phyloP scores from a whole-genome alignment of 2,888 invertebrate species.

The Rotaria magnacalcarata region DNA sequence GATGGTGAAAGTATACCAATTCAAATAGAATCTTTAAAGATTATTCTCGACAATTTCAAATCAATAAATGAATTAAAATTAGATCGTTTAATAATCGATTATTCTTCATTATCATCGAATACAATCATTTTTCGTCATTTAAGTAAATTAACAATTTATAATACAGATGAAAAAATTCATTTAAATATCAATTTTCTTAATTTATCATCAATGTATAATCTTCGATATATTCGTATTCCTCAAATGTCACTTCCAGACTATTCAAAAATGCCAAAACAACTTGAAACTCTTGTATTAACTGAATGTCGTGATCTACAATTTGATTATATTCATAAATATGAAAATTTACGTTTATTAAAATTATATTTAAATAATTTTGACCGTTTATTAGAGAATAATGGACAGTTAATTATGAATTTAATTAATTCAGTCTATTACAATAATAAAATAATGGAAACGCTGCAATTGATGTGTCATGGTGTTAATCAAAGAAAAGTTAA shows the following conservation, averaged over 20 bases:
- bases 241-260: not conserved
- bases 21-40: not conserved
- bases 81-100: not conserved
- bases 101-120: not conserved
- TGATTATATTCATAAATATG: not conserved
- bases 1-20: not conserved
- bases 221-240: constrained; percentile 18
- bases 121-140: not conserved
- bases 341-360: not conserved
- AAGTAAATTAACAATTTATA: not conserved
- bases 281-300: not conserved
- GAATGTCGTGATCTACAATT: constrained; percentile 1
- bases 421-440: not conserved
- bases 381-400: not conserved
- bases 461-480: constrained; percentile 1
- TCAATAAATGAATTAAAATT: not conserved
- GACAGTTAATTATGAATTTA: not conserved
- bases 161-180: not conserved
- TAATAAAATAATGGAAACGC: not conserved
- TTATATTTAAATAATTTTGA: not conserved
- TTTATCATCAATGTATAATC: not conserved
- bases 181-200: constrained; percentile 13
- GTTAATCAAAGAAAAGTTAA: not conserved
- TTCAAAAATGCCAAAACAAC: not conserved
- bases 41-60: not conserved